A percentile compares a stretch with the other conserved stretches of the same genome.
These are phyloP conservation scores for Ophonus ardosiacus DNA, from an alignment of 2,888 invertebrate genomes.

Conservation along the genomic window DNA sequence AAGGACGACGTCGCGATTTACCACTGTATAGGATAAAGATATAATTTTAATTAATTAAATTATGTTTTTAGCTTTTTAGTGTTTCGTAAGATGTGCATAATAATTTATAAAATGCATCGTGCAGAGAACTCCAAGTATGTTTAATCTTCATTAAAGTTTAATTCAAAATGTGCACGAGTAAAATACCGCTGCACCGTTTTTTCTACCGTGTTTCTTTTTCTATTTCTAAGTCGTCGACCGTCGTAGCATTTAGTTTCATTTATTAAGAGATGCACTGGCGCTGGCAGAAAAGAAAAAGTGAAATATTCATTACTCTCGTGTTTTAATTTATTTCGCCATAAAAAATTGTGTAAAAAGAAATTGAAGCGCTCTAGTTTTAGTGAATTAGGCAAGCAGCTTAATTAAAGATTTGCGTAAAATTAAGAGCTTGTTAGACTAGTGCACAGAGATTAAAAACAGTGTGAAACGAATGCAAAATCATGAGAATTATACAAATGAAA, in stretches of 20 bases:
- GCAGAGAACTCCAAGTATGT: not conserved
- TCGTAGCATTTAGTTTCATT: not conserved
- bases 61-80: too few relatives aligned
- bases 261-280: not conserved
- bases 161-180: not conserved
- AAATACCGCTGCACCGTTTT: not conserved
- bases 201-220: not conserved
- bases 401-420: conserved; percentile 33
- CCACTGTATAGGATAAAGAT: too few relatives aligned
- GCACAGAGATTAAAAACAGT: conserved; percentile 15
- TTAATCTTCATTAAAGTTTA: not conserved
- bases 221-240: not conserved
- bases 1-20: too few relatives aligned
- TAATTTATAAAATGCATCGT: not conserved
- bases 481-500: conserved; percentile 36
- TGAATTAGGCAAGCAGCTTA: not conserved
- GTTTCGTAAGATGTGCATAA: not conserved
- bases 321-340: not conserved
- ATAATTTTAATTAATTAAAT: too few relatives aligned
- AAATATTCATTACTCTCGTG: not conserved
- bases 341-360: not conserved
- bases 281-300: not conserved
- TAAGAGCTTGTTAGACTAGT: conserved; percentile 13
- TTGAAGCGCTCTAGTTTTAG: not conserved
- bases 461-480: conserved; percentile 44